Percentiles rank a stretch among this genome's conserved stretches.
Conservation (phyloP, 2,888 invertebrate genomes). For the Barypeithes pellucidus region DNA sequence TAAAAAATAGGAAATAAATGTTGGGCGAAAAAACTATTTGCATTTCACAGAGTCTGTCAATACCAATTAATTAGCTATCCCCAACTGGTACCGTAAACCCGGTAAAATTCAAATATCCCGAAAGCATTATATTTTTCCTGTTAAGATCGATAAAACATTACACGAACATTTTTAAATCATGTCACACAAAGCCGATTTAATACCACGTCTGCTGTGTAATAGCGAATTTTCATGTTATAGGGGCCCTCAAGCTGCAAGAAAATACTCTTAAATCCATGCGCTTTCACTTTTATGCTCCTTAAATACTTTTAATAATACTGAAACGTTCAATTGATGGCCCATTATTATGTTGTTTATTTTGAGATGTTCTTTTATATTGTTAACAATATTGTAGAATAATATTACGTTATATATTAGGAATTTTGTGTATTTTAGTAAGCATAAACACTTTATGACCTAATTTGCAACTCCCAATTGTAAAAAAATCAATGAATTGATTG, state of each 20-base stretch:
- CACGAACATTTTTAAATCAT: slow-evolving; percentile 8
- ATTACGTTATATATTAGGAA: not conserved
- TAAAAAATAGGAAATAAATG: too few species aligned
- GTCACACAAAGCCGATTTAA: slow-evolving; percentile 35
- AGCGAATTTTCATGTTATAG: slow-evolving; percentile 33
- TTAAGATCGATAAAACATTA: slow-evolving; percentile 4
- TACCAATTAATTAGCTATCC: too few species aligned
- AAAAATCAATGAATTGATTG: too few species aligned
- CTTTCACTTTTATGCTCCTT: slow-evolving; percentile 11
- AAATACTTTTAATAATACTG: slow-evolving; percentile 19
- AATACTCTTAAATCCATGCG: slow-evolving; percentile 22
- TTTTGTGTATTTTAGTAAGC: too few species aligned
- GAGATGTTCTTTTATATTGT: not conserved
- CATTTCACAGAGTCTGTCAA: too few species aligned
- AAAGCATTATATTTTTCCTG: too few species aligned
- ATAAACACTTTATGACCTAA: too few species aligned
- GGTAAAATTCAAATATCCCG: too few species aligned
- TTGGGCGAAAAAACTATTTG: too few species aligned
- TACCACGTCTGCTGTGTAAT: slow-evolving; percentile 27
- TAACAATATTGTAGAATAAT: not conserved
- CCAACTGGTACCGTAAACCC: too few species aligned
- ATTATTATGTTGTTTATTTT: slow-evolving; percentile 15
- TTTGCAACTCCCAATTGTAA: too few species aligned
- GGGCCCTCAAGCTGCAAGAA: not conserved
- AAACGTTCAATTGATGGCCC: slow-evolving; percentile 4